Percentiles rank a stretch among this genome's conserved stretches.
phyloP scores from a whole-genome alignment of 1,140 invertebrate genomes.

The Yoshiicerus persimilis region DNA sequence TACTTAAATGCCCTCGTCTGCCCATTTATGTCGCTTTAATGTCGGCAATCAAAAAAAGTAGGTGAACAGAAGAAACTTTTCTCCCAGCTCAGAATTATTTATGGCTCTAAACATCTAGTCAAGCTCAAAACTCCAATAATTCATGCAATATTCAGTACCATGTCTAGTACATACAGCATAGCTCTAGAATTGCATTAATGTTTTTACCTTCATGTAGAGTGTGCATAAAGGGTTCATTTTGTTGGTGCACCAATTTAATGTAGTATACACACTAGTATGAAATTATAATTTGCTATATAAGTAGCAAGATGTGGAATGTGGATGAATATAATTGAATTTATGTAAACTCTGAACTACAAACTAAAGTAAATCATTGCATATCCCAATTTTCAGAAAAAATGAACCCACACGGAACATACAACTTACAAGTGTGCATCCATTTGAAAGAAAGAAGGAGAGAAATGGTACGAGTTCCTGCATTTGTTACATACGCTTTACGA shows the following conservation, averaged over 20 bases:
- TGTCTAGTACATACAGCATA: neutral
- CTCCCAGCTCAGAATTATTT: constrained; percentile 15
- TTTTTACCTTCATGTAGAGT: neutral
- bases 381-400: neutral
- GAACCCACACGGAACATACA: neutral
- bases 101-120: neutral
- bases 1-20: constrained; percentile 1
- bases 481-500: neutral
- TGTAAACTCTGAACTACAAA: neutral
- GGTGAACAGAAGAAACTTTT: constrained; percentile 16
- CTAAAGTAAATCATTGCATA: neutral
- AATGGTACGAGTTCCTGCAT: neutral
- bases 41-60: constrained; percentile 22
- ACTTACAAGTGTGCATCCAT: neutral
- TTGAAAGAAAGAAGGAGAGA: neutral
- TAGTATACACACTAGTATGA: neutral
- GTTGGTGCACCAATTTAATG: too few relatives aligned
- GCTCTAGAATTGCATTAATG: too few relatives aligned
- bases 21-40: constrained; percentile 22
- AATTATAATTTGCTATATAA: neutral
- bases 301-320: neutral
- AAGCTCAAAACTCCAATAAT: neutral
- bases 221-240: too few relatives aligned
- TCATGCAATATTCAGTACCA: neutral
- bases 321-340: neutral